Evolutionary conservation across 1,140 invertebrate genomes (phyloP).

Genomic region (Lepidostoma basale): DNA sequence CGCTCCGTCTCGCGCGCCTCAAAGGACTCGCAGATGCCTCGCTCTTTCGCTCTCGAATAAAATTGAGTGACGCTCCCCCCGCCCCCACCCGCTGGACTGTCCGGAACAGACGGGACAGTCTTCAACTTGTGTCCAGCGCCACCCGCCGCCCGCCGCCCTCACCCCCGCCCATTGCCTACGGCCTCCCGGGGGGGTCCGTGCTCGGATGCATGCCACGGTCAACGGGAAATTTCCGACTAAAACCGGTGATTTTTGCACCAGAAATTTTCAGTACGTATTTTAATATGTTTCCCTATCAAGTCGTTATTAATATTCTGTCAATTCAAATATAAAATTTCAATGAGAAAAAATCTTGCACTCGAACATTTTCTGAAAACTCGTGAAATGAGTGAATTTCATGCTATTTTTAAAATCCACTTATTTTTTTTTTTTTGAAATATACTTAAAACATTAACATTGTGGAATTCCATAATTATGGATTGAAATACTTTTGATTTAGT

Average conservation of each 20-base stretch:
- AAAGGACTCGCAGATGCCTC: background rate
- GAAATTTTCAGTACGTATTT: too few relatives aligned
- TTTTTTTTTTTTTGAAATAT: too few relatives aligned
- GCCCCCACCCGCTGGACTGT: constrained; percentile 27
- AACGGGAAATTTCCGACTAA: constrained; percentile 1
- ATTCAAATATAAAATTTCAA: too few relatives aligned
- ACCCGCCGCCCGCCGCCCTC: constrained; percentile 2
- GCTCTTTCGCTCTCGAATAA: constrained; percentile 44
- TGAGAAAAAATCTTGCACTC: too few relatives aligned
- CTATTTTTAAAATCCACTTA: too few relatives aligned
- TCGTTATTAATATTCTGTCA: too few relatives aligned
- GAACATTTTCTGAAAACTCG: too few relatives aligned
- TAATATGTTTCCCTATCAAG: too few relatives aligned
- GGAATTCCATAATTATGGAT: too few relatives aligned
- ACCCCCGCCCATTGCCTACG: constrained; percentile 10
- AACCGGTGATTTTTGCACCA: background rate
- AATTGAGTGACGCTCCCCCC: constrained; percentile 44
- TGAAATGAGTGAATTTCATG: too few relatives aligned
- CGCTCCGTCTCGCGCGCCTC: constrained; percentile 16
- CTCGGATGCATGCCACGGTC: constrained; percentile 6
- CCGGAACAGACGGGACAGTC: constrained; percentile 46
- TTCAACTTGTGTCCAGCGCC: constrained; percentile 46
- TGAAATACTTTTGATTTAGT: too few relatives aligned
- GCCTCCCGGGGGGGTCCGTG: background rate
- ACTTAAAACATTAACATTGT: too few relatives aligned